Evolutionary conservation across 2,888 invertebrate species (phyloP), one percentile per base, ranked within the genome.

Genomic region (Troilus luridus): DNA sequence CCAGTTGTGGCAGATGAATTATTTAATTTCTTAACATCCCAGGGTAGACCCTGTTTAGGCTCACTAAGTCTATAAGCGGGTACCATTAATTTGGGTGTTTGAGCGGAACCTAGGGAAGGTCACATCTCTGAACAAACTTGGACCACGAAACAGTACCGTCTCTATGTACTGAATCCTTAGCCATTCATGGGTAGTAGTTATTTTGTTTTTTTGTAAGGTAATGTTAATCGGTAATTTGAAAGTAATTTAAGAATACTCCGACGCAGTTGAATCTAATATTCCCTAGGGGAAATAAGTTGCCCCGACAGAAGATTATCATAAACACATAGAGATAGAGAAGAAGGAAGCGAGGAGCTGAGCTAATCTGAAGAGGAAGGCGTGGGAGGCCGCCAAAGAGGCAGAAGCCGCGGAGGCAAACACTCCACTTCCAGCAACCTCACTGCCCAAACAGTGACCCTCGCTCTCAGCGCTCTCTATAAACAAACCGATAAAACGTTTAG

Each of bases 351-450:
- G 72, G 72, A 41, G 72, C 72, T 77, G n/a, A 58, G 85, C 85
- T 85, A 85, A 85, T 85, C 85, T 56, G 85, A 12, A 19, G 24
- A 85, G 85, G 56, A 7, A 9, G 6, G 56, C 56, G 56, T 56
- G 85, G 85, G 56, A 21, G 85, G 56, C 85, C 56, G 56, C 85
- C 56, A 85, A 85, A 56, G 56, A n/a, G 56, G 21, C 56, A 56
- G 56, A 85, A 56, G 85, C 85, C 85, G 85, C 56, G 56, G 85
- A 58, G 89, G 89, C 89, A 89, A 89, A 89, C 89, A 89, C 62
- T 88, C 67, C 64, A 89, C 60, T 54, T 89, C 89, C 89, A 89
- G 89, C 89, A 21, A 14, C n/a, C 67, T 89, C 89, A 89, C 64
- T 41, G 64, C 10, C 27, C 89, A 89, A 89, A 89, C 64, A 89